Base-by-base conservation (phyloP, 1,140 invertebrate species). In the Reticulitermes speratus region DNA sequence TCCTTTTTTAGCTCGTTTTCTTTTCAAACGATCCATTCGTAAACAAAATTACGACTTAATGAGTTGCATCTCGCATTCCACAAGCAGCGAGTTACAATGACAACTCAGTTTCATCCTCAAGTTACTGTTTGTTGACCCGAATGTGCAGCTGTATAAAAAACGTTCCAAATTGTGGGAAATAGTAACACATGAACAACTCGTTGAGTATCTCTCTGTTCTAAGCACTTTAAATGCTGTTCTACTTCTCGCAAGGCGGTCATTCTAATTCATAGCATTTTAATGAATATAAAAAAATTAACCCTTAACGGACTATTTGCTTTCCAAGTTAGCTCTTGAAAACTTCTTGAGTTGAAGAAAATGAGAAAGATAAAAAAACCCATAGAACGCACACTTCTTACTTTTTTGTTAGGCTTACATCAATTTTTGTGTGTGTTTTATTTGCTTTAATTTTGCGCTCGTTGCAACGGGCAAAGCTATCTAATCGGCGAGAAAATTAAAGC, bases 401-500 rank as follows among this genome's bases (percentile, higher is more conserved):
- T 65, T 65, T 25, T 65, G 12, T 75, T 30, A 6, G 14, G 3
- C 8, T 30, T 75, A 75, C 65, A 75, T 75, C 25, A 30, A 2
- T 30, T 30, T 75, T 75, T 75, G 65, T 75, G 65, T n/a, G 25
- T 44, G 8, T 83, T 44, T 83, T 45, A 44, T 83, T 45, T 44
- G 82, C 82, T 44, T 44, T 45, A 83, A 83, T 45, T 83, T 45
- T 45, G 82, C 82, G 38, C 38, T 83, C 82, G 82, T 83, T 38
- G 82, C 44, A 44, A 45, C 82, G 12, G 32, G 32, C 82, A 44
- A 23, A 25, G 82, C 38, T 44, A 45, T 45, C 82, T 83, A 83
- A 83, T 83, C 82, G 82, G 32, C 38, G 82, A 83, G 82, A 83
- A 83, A 83, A 83, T 83, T 83, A 83, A 83, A 83, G 82, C 82